A percentile compares a stretch with the other conserved stretches of the same genome.
Evolutionary conservation across 1,140 invertebrate genomes (phyloP).

Genomic region (Cyrtorhinus lividipennis): DNA sequence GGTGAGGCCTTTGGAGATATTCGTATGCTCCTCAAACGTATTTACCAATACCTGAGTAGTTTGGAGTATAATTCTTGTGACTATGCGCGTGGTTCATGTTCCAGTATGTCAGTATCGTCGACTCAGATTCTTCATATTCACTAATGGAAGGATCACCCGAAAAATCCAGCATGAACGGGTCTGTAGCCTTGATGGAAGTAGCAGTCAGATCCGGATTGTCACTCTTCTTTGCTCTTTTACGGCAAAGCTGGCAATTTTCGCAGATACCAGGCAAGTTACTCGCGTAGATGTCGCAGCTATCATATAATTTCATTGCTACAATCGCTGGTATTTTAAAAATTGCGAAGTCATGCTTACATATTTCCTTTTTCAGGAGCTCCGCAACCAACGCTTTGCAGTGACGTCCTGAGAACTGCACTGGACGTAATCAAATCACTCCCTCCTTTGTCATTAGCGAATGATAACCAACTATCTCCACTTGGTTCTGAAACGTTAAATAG

Average conservation of each 20-base stretch:
- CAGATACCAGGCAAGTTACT: conserved; percentile 19
- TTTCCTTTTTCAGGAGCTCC: not conserved
- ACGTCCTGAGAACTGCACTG: conserved; percentile 42
- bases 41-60: too few species aligned
- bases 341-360: not conserved
- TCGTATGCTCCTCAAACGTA: too few species aligned
- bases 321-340: not conserved
- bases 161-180: conserved; percentile 29
- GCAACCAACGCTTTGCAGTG: conserved; percentile 33
- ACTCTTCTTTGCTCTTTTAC: conserved; percentile 43
- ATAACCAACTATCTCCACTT: conserved; percentile 39
- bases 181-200: conserved; percentile 45
- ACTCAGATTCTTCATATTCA: not conserved
- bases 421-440: conserved; percentile 41
- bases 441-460: conserved; percentile 43
- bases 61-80: too few species aligned
- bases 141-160: not conserved
- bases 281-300: not conserved
- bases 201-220: conserved; percentile 47
- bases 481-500: conserved; percentile 40
- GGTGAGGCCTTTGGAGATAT: too few species aligned
- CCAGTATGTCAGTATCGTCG: not conserved
- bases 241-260: conserved; percentile 39
- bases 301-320: not conserved
- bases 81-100: too few species aligned